Base-by-base conservation (phyloP, 2,888 invertebrate genomes). In the Pandemis corylana region DNA sequence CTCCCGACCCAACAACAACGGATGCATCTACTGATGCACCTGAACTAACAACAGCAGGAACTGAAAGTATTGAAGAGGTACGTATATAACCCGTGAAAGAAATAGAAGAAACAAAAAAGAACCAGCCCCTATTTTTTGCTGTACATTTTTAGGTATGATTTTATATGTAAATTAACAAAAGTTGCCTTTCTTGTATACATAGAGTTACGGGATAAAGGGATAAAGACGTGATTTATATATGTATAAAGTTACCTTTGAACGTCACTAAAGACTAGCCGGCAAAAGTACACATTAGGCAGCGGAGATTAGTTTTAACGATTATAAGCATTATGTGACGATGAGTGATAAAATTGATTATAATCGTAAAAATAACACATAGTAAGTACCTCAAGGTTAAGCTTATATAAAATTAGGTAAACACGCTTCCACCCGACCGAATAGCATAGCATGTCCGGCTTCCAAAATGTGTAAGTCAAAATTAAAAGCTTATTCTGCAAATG, bases 1-100 rank as follows among this genome's bases (percentile, higher is more conserved):
- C 42, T 42, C 5, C 42, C 42, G 42, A 42, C 42, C 3, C 42
- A 20, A 7, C 44, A 44, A 44, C 44, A 15, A 36, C 61, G 0
- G 49, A 72, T 46, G 15, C 63, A n/a, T 28, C 69, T 36, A 36
- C 61, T 0, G 49, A 72, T 46, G 15, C 63, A n/a, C 44, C 73
- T 36, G 28, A 36, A 36, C 28, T 36, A 10, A 64, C 56, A 20
- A 65, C 59, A 7, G 59, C n/a, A 0, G n/a, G n/a, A 51, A 51
- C n/a, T 12, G 51, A 51, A 51, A 51, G n/a, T n/a, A 5, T 51
- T n/a, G n/a, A 51, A 51, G 51, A 51, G 51, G 51, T 51, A 51
- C 6, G 51, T 51, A n/a, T 5, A 51, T n/a, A 13, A 12, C 10
- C 7, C 4, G 7, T 49, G 10, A 49, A 49, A 10, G 49, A 49